These are phyloP conservation scores for Tetragonula clypearis DNA, from an alignment of 1,140 invertebrate genomes.

Conservation along the genomic window DNA sequence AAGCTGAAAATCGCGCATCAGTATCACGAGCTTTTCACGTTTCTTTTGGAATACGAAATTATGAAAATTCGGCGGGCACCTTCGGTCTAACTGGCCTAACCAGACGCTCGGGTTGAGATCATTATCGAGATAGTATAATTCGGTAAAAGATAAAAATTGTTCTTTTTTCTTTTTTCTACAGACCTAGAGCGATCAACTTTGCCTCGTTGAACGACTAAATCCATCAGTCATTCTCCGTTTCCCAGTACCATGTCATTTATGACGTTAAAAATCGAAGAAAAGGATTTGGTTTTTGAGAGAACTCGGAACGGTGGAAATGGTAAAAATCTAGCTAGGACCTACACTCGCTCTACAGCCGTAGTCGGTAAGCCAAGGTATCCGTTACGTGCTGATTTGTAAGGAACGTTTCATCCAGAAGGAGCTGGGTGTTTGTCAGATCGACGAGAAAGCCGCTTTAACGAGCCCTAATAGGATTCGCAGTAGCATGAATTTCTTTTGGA, in stretches of 20 bases:
- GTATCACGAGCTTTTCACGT: not conserved
- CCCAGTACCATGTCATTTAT: too few species aligned
- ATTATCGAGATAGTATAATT: not conserved
- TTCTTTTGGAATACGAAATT: not conserved
- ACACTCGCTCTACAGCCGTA: not conserved
- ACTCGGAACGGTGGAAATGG: not conserved
- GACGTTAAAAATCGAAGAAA: not conserved
- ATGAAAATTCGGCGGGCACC: not conserved
- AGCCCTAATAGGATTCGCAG: constrained; percentile 56
- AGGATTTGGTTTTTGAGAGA: not conserved
- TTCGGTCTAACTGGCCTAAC: too few species aligned
- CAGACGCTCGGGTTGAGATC: not conserved
- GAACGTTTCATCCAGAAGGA: not conserved
- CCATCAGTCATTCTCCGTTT: not conserved
- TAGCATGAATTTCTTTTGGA: not conserved
- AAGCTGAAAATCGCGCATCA: not conserved
- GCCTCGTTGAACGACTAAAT: not conserved
- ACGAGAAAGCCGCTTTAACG: constrained; percentile 53
- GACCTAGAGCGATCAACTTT: not conserved
- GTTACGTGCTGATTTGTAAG: constrained; percentile 35
- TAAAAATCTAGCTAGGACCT: not conserved
- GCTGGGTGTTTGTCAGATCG: not conserved
- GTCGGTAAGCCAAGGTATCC: constrained; percentile 53
- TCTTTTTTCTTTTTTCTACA: too few species aligned
- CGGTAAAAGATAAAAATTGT: too few species aligned